phyloP scores from a whole-genome alignment of 1,140 invertebrate genomes.

The Drosophila nasuta region DNA sequence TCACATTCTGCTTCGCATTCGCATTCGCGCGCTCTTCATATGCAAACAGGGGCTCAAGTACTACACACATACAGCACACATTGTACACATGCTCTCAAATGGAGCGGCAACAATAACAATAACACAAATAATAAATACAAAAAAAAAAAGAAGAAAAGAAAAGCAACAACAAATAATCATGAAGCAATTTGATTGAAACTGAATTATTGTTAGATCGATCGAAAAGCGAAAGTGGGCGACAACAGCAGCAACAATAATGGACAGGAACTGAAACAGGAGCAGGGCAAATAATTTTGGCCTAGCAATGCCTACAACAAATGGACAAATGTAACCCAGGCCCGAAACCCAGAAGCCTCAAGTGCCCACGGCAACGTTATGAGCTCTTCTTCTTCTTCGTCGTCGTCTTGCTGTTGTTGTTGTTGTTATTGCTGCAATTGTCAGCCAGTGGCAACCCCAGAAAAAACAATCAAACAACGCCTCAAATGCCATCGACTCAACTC shows the following conservation, averaged over 20 bases:
- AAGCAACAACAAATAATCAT: constrained; percentile 56
- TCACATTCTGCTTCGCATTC: constrained; percentile 17
- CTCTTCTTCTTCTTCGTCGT: not conserved
- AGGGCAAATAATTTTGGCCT: constrained; percentile 56
- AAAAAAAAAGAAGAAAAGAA: too few species aligned
- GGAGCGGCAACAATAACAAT: constrained; percentile 43
- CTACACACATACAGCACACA: not conserved
- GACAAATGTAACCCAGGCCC: constrained; percentile 45
- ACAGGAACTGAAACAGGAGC: constrained; percentile 14
- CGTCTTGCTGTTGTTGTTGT: not conserved
- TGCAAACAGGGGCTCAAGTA: constrained; percentile 63
- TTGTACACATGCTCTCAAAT: constrained; percentile 49
- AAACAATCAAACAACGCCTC: constrained; percentile 72
- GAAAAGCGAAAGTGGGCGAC: constrained; percentile 70
- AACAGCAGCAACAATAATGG: constrained; percentile 23
- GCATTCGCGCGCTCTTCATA: constrained; percentile 44
- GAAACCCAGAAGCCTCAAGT: constrained; percentile 54
- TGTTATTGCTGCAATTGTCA: constrained; percentile 40
- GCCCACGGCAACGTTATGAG: constrained; percentile 67
- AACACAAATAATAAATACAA: constrained; percentile 19
- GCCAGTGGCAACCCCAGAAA: constrained; percentile 49
- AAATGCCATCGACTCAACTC: constrained; percentile 31
- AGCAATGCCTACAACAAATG: constrained; percentile 64
- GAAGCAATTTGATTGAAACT: constrained; percentile 72
- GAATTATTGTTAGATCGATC: constrained; percentile 83